phyloP scores from a whole-genome alignment of 2,113 vertebrate species.

The Ictidomys tridecemlineatus region DNA sequence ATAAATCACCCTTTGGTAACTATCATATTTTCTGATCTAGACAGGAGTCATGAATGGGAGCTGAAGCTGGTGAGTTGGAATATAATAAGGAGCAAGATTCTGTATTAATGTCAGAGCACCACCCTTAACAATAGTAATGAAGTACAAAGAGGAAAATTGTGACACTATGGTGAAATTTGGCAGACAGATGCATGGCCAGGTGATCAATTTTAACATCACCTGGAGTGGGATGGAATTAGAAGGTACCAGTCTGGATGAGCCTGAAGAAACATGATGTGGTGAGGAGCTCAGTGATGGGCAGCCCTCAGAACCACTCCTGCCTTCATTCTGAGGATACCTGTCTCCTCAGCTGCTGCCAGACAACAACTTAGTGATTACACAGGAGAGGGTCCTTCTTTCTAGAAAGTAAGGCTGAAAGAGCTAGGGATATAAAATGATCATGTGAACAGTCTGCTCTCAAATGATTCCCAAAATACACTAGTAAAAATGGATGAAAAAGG shows the following conservation, averaged over 20 bases:
- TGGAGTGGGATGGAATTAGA: rapidly evolving
- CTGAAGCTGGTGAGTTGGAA: neutral
- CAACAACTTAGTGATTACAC: neutral
- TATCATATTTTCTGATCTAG: neutral
- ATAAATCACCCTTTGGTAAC: neutral
- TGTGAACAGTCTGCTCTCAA: neutral
- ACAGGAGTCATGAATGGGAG: neutral
- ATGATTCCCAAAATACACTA: neutral
- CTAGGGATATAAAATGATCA: neutral
- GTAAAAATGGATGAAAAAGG: neutral
- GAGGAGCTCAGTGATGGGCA: neutral
- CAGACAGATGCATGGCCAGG: neutral
- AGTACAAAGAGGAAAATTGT: neutral
- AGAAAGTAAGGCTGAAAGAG: neutral
- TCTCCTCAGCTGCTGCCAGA: neutral
- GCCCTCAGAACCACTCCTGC: neutral
- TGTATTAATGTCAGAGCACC: neutral
- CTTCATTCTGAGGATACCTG: neutral
- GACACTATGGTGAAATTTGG: neutral
- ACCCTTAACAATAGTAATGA: neutral
- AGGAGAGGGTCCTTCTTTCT: neutral
- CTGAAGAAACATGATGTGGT: neutral
- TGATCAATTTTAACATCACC: neutral
- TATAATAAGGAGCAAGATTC: neutral
- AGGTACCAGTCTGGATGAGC: neutral